phyloP scores from a whole-genome alignment of 2,797 vertebrate genomes.

The Vespertilio murinus region DNA sequence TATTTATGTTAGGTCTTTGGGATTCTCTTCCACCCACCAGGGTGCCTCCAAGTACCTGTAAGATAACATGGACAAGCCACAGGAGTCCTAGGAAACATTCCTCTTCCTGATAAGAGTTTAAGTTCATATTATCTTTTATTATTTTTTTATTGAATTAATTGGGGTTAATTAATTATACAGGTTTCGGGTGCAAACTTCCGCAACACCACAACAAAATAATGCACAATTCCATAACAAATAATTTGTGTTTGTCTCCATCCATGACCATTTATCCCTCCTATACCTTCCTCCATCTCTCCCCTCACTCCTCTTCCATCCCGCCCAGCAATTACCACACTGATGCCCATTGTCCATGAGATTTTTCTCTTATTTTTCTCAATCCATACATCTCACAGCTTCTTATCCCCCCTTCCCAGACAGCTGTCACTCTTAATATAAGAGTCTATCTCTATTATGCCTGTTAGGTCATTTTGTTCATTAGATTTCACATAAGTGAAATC shows the following conservation, averaged over 20 bases:
- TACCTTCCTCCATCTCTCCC: neutral
- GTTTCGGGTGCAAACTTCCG: neutral
- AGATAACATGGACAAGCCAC: neutral
- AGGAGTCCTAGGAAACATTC: conserved; percentile 56
- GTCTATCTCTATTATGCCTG: neutral
- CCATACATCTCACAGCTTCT: neutral
- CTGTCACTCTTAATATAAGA: neutral
- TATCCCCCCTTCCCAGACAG: neutral
- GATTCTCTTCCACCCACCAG: neutral
- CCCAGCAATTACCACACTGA: neutral
- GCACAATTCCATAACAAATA: neutral
- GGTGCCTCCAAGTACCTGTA: neutral
- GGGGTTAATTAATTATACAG: neutral
- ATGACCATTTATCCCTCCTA: neutral
- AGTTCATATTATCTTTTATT: conserved; percentile 54
- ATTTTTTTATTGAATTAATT: conserved; percentile 5
- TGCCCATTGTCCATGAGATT: neutral
- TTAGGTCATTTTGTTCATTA: neutral
- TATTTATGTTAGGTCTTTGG: neutral
- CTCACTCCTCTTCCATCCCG: neutral
- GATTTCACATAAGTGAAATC: neutral
- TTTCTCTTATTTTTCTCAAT: neutral
- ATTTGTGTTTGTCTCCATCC: neutral
- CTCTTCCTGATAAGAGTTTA: conserved; percentile 39
- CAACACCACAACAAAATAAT: neutral